Conservation (phyloP, 2,113 vertebrate species). For the Pleuronectes platessa region DNA sequence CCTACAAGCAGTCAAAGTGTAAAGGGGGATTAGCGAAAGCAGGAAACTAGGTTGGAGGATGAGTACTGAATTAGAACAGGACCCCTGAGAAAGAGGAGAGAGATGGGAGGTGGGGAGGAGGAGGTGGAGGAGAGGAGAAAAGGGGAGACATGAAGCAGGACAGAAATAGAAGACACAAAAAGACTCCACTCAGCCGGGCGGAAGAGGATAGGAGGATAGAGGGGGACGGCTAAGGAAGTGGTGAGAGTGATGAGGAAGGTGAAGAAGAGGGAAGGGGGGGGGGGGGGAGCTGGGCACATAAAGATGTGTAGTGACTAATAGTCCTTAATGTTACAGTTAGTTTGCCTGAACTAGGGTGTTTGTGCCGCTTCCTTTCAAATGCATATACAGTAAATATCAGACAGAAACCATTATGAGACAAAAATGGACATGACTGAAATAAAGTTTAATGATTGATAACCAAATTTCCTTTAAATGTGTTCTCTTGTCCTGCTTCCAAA, state of each 20-base stretch:
- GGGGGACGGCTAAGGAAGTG: background rate
- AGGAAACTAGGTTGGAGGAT: constrained; percentile 82
- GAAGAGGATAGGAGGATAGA: constrained; percentile 48
- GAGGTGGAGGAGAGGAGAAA: constrained; percentile 35
- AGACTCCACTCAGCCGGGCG: constrained; percentile 57
- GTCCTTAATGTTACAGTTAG: background rate
- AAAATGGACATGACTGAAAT: too few relatives aligned
- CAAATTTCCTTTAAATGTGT: too few relatives aligned
- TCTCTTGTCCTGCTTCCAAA: too few relatives aligned
- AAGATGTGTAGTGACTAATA: background rate
- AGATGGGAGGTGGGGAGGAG: constrained; percentile 7
- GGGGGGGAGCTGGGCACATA: too few relatives aligned
- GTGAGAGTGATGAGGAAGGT: constrained; percentile 26
- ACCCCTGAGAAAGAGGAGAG: constrained; percentile 80
- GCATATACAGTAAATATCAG: background rate
- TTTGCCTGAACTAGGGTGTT: too few relatives aligned
- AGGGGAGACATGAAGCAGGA: constrained; percentile 68
- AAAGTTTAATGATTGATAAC: too few relatives aligned
- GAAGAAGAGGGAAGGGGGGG: background rate
- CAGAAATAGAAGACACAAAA: constrained; percentile 74
- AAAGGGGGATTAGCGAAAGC: constrained; percentile 76
- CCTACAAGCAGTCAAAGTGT: constrained; percentile 61
- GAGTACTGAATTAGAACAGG: constrained; percentile 84
- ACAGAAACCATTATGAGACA: background rate
- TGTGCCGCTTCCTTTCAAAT: background rate